Base-by-base conservation (phyloP, 2,888 invertebrate species). In the Emmelina monodactyla region DNA sequence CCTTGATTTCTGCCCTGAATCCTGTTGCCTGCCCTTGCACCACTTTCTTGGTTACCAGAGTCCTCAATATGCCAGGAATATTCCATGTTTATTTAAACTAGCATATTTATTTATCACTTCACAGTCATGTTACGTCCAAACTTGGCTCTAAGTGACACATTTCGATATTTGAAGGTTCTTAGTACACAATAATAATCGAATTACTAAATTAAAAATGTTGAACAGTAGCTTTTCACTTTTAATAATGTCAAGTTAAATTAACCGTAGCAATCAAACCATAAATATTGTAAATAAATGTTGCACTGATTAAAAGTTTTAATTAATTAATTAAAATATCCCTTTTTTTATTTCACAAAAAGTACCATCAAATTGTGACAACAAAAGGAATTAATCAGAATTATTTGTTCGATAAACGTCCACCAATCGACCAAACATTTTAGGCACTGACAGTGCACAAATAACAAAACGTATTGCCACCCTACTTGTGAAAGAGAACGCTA, bases 41-140 rank as follows among this genome's bases (percentile, higher is more conserved):
- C 65, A 34, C 54, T 53, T 37, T 68, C 72, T 50, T 65, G 65
- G 37, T 50, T 54, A 37, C 52, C 57, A 16, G 55, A 48, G 41
- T 69, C 73, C 54, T 75, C 78, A 58, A 78, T 69, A 45, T 75
- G 72, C 79, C 78, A 76, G 39, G 73, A 53, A 53, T 78, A 79
- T 71, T 79, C 79, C 79, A 79, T 79, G 46, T 60, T 76, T 55
- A 53, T 41, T 40, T 44, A 43, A 51, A 37, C 46, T 39, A 43
- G 29, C 6, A 16, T 13, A 12, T 35, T 37, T 39, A 34, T 32
- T 41, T 32, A 12, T 19, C 2, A 28, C 28, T 35, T 22, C 37
- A 35, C 47, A 51, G 52, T 53, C 49, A 62, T 40, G 59, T 58
- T 22, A 53, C 56, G 40, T 62, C 62, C 40, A 59, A 37, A 19